Base-by-base conservation (phyloP, 2,797 vertebrate species). In the Ispidina lecontei region DNA sequence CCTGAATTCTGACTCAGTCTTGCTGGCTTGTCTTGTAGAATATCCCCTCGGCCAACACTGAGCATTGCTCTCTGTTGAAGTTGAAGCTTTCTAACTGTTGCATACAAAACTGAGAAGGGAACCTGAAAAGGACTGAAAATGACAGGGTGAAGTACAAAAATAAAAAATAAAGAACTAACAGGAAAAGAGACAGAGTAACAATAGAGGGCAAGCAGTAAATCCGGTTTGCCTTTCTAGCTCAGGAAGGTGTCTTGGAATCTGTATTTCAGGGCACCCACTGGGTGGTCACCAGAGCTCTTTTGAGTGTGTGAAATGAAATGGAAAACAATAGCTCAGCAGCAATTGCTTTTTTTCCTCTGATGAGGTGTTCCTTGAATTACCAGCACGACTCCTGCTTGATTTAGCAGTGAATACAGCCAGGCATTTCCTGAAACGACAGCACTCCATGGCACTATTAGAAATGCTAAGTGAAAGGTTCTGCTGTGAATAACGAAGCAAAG, bases 221-320 rank as follows among this genome's bases (percentile, higher is more conserved):
- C 93, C 25, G 16, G 81, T 90, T 82, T 96, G 90, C 83, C 84
- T 95, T 87, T 93, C 86, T 74, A 80, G 88, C 78, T 91, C 84
- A 94, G 88, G 93, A 95, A 96, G 65, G 93, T 91, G 86, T 85
- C 90, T 77, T 89, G 93, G 93, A 94, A 83, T 95, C 93, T 85
- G 90, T 90, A 29, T 87, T 91, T 91, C 31, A 77, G 91, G 90
- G 93, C 78, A 93, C 95, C 94, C 95, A 92, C 95, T 96, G 95
- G 94, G 94, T 93, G 95, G 94, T 95, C 95, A 91, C 43, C 88
- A 89, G 78, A 87, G 39, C 84, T 83, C 96, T 90, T 94, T 95
- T 96, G 94, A 96, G 86, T 94, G 86, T 96, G 96, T 95, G 95
- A 94, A 96, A 85, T 96, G 93, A 95, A 93, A 93, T 93, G 96